Evolutionary conservation across 2,113 vertebrate genomes (phyloP).

Genomic region (Alexandromys fortis): DNA sequence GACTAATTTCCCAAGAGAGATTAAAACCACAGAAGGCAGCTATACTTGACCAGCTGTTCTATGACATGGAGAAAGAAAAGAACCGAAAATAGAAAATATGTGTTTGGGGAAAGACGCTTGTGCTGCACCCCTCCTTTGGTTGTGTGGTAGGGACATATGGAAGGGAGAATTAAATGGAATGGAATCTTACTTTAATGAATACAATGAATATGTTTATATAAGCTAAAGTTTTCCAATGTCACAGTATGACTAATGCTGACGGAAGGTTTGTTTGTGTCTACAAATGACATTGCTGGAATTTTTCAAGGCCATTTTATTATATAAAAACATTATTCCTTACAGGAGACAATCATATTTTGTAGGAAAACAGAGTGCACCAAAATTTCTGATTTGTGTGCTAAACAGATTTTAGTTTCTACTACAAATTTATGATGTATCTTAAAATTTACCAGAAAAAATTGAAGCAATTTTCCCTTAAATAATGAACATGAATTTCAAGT

Average conservation of each 20-base stretch:
- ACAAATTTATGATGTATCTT: neutral
- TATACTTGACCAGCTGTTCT: conserved; percentile 64
- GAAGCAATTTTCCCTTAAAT: neutral
- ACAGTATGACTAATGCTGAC: conserved; percentile 68
- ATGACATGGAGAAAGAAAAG: conserved; percentile 39
- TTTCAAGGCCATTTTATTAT: conserved; percentile 57
- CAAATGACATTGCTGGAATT: conserved; percentile 64
- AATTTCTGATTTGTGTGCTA: neutral
- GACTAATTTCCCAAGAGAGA: conserved; percentile 23
- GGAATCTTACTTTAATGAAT: conserved; percentile 73
- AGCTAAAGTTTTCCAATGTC: conserved; percentile 75
- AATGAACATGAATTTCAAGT: neutral
- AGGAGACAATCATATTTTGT: neutral
- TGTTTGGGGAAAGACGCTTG: conserved; percentile 52
- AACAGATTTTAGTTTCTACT: neutral
- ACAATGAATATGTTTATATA: conserved; percentile 62
- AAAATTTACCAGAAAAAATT: neutral
- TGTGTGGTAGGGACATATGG: conserved; percentile 43
- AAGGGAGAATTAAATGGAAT: conserved; percentile 48
- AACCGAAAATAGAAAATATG: conserved; percentile 64
- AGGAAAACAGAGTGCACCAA: neutral
- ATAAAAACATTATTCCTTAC: neutral
- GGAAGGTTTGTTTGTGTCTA: conserved; percentile 56
- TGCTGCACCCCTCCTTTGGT: conserved; percentile 16
- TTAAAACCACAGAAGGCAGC: conserved; percentile 59